A percentile compares a stretch with the other conserved stretches of the same genome.
phyloP scores from a whole-genome alignment of 2,113 vertebrate genomes.

The Melospiza georgiana region DNA sequence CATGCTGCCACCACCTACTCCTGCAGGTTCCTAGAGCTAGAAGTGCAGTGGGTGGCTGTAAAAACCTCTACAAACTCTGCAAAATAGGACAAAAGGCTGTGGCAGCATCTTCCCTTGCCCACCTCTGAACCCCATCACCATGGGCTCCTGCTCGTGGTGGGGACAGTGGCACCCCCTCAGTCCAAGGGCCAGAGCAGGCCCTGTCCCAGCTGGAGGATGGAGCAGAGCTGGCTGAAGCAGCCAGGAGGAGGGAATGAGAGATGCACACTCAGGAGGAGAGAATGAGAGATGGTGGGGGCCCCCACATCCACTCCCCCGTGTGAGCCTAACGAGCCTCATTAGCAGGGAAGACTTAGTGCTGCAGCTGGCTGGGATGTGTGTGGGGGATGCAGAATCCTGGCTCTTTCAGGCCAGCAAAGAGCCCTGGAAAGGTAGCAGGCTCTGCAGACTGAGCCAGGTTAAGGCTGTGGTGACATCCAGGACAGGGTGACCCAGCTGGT shows the following conservation, averaged over 20 bases:
- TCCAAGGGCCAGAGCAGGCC: not conserved
- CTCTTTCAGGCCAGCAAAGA: not conserved
- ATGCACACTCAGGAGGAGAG: fast-evolving
- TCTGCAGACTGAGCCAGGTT: not conserved
- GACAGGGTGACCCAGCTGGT: fast-evolving
- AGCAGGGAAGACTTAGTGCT: not conserved
- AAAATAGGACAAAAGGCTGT: not conserved
- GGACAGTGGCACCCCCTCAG: not conserved
- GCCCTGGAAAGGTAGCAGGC: not conserved
- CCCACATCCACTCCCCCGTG: fast-evolving
- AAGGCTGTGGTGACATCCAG: not conserved
- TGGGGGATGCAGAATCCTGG: not conserved
- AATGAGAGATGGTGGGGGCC: not conserved
- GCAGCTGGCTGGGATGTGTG: not conserved
- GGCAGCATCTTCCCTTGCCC: not conserved
- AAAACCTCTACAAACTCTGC: not conserved
- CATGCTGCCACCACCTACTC: not conserved
- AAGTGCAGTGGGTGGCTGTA: not conserved
- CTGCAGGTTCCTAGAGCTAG: not conserved
- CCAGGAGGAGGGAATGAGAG: not conserved
- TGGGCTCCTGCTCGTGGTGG: fast-evolving
- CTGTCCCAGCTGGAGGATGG: not conserved
- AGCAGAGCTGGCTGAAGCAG: not conserved
- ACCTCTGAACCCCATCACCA: not conserved
- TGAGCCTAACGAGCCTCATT: not conserved